A percentile compares a stretch with the other conserved stretches of the same genome.
Conservation (phyloP, 2,797 vertebrate genomes). For the Hybognathus amarus region DNA sequence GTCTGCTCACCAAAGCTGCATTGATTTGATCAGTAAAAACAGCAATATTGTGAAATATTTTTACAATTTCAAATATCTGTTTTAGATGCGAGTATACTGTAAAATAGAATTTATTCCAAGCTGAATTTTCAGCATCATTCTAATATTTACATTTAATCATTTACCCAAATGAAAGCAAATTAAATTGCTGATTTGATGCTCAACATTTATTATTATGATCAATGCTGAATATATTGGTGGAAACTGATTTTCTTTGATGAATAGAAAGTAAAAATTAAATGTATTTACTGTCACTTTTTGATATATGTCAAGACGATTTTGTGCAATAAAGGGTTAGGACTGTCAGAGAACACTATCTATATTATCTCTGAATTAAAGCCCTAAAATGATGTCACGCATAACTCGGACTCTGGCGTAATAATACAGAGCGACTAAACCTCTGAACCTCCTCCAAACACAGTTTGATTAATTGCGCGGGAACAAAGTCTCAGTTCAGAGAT, state of each 20-base stretch:
- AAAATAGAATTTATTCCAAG: neutral
- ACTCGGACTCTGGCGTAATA: neutral
- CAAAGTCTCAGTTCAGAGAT: slow-evolving; percentile 49
- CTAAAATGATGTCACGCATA: neutral
- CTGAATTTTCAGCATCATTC: neutral
- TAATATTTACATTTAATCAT: too few species aligned
- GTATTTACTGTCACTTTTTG: too few species aligned
- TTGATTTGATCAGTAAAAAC: neutral
- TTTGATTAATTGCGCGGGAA: slow-evolving; percentile 42
- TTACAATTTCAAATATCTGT: neutral
- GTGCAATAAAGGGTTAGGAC: neutral
- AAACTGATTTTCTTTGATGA: neutral
- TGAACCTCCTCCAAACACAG: neutral
- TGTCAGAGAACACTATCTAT: neutral
- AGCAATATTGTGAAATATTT: neutral
- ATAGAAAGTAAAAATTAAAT: neutral
- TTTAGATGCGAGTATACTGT: neutral
- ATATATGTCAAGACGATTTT: neutral
- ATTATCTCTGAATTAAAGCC: neutral
- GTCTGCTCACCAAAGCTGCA: neutral
- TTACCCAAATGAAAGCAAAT: too few species aligned
- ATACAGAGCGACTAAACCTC: slow-evolving; percentile 18
- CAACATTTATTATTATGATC: neutral
- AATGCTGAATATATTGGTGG: neutral
- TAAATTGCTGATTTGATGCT: neutral